These are phyloP conservation scores for Leucosticte australis DNA, from an alignment of 2,113 vertebrate species.

Conservation along the genomic window DNA sequence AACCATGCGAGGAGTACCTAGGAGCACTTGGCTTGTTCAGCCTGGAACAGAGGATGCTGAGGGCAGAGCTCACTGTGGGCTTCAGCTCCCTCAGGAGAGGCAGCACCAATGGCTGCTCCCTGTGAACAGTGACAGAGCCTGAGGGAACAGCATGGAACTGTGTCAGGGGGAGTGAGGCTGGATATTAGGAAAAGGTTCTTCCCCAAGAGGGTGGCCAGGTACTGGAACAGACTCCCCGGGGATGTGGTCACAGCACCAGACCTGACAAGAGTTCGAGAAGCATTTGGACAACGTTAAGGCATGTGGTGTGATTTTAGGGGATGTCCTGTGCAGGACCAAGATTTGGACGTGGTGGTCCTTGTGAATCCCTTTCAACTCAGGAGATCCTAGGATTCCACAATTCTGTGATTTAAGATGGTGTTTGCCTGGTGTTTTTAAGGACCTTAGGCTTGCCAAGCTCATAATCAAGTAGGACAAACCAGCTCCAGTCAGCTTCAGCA, in stretches of 20 bases:
- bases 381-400: neutral
- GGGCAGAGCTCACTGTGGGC: neutral
- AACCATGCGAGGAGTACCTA: fast-evolving
- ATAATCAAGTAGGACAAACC: fast-evolving
- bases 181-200: neutral
- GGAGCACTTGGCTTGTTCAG: neutral
- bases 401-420: neutral
- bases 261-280: neutral
- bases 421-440: neutral
- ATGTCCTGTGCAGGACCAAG: neutral
- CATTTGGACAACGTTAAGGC: neutral
- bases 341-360: neutral
- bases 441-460: too few species aligned
- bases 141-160: neutral
- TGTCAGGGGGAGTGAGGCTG: neutral
- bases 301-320: neutral
- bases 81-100: neutral
- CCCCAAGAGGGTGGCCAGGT: neutral
- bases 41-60: neutral
- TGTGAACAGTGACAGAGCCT: neutral
- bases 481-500: neutral
- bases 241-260: neutral
- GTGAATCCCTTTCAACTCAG: neutral
- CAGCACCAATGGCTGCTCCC: neutral
- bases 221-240: neutral